These are phyloP conservation scores for Oscheius onirici DNA, from an alignment of 2,888 invertebrate genomes.

Conservation along the genomic window DNA sequence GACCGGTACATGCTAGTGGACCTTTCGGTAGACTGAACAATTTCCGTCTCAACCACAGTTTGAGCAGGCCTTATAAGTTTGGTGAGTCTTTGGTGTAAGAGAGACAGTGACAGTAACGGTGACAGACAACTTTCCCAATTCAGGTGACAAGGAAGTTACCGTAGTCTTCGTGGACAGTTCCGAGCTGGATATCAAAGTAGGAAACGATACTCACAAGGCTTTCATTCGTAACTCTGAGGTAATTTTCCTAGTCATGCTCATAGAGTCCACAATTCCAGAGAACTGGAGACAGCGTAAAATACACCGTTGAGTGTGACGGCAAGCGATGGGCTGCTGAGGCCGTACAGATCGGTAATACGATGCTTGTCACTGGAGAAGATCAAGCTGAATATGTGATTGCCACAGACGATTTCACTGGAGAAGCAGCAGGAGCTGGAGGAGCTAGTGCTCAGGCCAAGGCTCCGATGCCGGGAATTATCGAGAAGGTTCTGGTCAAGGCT, in stretches of 20 bases:
- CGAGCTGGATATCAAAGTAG: background rate
- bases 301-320: slow-evolving; percentile 59
- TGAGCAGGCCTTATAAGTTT: slow-evolving; percentile 13
- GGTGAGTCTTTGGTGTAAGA: background rate
- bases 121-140: background rate
- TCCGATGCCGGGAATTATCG: slow-evolving; percentile 95
- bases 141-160: slow-evolving; percentile 48
- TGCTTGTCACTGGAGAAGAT: slow-evolving; percentile 55
- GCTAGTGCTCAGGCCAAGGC: slow-evolving; percentile 75
- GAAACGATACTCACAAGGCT: background rate
- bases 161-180: slow-evolving; percentile 36
- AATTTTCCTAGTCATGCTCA: background rate
- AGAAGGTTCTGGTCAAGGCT: slow-evolving; percentile 84
- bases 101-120: no score
- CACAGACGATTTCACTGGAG: slow-evolving; percentile 23
- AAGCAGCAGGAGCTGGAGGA: slow-evolving; percentile 36
- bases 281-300: slow-evolving; percentile 35
- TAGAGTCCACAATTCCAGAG: slow-evolving; percentile 1
- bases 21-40: slow-evolving; percentile 25
- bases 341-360: slow-evolving; percentile 48
- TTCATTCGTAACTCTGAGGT: slow-evolving; percentile 19
- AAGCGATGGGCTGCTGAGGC: slow-evolving; percentile 59
- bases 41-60: slow-evolving; percentile 32
- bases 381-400: slow-evolving; percentile 48
- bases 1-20: slow-evolving; percentile 35